A percentile compares a stretch with the other conserved stretches of the same genome.
Evolutionary conservation across 2,888 invertebrate species (phyloP).

Genomic region (Lathronympha strigana): DNA sequence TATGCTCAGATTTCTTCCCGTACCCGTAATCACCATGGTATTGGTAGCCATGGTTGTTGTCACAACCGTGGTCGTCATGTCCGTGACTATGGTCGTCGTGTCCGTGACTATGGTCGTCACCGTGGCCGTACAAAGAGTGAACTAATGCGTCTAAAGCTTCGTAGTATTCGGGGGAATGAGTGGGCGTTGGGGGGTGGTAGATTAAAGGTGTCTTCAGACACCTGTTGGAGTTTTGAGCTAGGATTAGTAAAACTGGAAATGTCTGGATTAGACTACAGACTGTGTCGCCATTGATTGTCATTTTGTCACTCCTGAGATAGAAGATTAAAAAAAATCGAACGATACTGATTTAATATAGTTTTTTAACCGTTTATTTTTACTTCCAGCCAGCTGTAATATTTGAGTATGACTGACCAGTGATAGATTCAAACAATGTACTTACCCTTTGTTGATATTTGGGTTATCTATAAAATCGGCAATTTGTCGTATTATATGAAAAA

Average conservation of each 20-base stretch:
- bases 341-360: neutral
- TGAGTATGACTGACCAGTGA: slow-evolving; percentile 23
- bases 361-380: neutral
- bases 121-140: slow-evolving; percentile 60
- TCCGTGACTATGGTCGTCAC: slow-evolving; percentile 35
- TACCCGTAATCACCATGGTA: slow-evolving; percentile 44
- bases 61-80: slow-evolving; percentile 23
- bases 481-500: slow-evolving; percentile 1
- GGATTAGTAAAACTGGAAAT: slow-evolving; percentile 71
- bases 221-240: slow-evolving; percentile 70
- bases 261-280: slow-evolving; percentile 71
- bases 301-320: slow-evolving; percentile 44
- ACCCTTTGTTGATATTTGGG: slow-evolving; percentile 35
- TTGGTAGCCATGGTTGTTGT: slow-evolving; percentile 38
- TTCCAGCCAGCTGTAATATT: slow-evolving; percentile 20
- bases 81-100: slow-evolving; percentile 40
- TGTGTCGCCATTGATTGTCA: slow-evolving; percentile 69
- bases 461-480: slow-evolving; percentile 45
- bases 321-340: neutral
- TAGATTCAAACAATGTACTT: slow-evolving; percentile 18
- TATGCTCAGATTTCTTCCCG: slow-evolving; percentile 46
- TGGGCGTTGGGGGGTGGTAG: slow-evolving; percentile 72
- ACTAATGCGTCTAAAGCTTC: slow-evolving; percentile 71
- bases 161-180: slow-evolving; percentile 74
- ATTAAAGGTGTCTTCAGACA: slow-evolving; percentile 71